Evolutionary conservation across 2,797 vertebrate species (phyloP).

Genomic region (Lerista edwardsae): DNA sequence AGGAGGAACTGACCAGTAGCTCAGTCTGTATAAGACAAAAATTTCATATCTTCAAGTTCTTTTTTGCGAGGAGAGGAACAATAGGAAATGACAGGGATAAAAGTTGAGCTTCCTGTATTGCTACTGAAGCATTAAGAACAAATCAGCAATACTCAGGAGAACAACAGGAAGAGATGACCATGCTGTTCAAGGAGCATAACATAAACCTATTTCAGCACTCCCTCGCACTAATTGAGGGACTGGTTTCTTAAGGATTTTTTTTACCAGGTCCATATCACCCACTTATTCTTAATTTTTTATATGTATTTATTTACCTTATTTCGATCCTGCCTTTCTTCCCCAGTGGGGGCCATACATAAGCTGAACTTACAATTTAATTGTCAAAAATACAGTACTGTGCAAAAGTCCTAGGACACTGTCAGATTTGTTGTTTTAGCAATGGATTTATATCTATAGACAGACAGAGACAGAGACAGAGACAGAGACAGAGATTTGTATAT

Average conservation of each 20-base stretch:
- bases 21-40: neutral
- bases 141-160: neutral
- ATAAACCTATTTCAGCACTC: neutral
- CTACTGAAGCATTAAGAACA: neutral
- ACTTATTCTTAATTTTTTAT: neutral
- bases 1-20: neutral
- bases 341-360: too few relatives aligned
- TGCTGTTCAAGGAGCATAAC: neutral
- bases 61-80: neutral
- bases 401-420: too few relatives aligned
- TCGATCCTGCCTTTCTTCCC: too few relatives aligned
- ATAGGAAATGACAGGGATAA: neutral
- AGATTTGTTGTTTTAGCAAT: too few relatives aligned
- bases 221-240: neutral
- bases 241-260: neutral
- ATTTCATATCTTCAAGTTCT: slow-evolving; percentile 39
- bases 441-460: too few relatives aligned
- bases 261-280: neutral
- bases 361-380: neutral
- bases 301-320: neutral
- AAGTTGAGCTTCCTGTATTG: neutral
- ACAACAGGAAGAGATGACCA: neutral
- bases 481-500: too few relatives aligned
- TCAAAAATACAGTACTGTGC: too few relatives aligned
- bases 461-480: too few relatives aligned